Evolutionary conservation across 2,888 invertebrate genomes (phyloP), one percentile per base, ranked within the genome.

Genomic region (Yponomeuta malinellus): DNA sequence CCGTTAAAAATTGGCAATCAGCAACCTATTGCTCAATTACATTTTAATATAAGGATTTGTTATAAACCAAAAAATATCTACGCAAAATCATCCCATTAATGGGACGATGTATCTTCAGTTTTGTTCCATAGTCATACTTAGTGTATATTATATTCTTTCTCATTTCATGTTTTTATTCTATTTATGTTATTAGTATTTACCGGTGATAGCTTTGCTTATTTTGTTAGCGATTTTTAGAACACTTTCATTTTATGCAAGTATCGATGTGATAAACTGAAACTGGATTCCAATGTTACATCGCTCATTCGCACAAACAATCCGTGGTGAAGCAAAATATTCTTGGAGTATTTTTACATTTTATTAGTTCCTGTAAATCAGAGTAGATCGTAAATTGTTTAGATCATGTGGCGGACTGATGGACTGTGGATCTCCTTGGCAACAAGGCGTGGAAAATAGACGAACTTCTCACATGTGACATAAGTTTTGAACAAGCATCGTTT

Each of bases 361-460:
- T 81, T 79, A 74, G 48, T 65, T 69, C 71, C 72, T 76, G 74
- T 86, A 85, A 86, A 84, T 86, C 81, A 81, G 74, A 76, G 76
- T 48, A 72, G 73, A 76, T 75, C 77, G 77, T 84, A 81, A 67
- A 67, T 48, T 70, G 29, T 65, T 70, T n/a, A 70, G 65, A 70
- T 29, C 70, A 70, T 70, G 48, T 59, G 64, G 63, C 67, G 10
- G 67, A 59, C 52, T 59, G 52, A 59, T 59, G 15, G 52, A 15
- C 52, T 59, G 15, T 15, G 15, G 52, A 12, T 59, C 15, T 15
- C 15, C 52, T 15, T 59, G 15, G 52, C 52, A 59, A 59, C 52
- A 59, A 12, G 52, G 52, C 15, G 12, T 4, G 5, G 12, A 59
- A 59, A 15, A 12, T 59, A 12, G 12, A 59, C 4, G 15, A 59